A percentile compares a stretch with the other conserved stretches of the same genome.
Evolutionary conservation across 2,797 vertebrate species (phyloP).

Genomic region (Sciurus vulgaris): DNA sequence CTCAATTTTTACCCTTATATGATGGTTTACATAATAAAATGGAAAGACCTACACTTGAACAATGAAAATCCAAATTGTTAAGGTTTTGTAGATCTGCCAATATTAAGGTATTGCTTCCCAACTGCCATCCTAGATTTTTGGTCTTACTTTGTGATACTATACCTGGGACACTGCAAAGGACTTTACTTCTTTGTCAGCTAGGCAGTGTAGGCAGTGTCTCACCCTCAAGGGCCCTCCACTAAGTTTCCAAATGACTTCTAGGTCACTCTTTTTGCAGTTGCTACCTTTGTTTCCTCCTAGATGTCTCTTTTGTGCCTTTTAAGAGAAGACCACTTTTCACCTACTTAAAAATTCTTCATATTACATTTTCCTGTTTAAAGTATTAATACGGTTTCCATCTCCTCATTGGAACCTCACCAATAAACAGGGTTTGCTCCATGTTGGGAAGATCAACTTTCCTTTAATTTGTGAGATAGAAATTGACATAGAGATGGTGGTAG

Average conservation of each 20-base stretch:
- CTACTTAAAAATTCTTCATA: background rate
- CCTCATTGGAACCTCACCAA: background rate
- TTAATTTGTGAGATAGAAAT: background rate
- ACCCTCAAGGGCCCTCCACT: background rate
- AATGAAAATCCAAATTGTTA: conserved; percentile 10
- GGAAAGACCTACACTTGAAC: conserved; percentile 13
- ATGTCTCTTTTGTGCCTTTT: background rate
- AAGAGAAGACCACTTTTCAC: background rate
- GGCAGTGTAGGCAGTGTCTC: background rate
- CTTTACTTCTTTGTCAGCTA: background rate
- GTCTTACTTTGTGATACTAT: background rate
- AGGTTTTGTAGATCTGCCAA: background rate
- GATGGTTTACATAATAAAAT: conserved; percentile 47
- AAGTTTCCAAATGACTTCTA: background rate
- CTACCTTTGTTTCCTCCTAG: background rate
- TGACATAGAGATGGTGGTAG: background rate
- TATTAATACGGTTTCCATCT: background rate
- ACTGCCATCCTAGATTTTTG: background rate
- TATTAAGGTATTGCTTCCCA: conserved; percentile 33
- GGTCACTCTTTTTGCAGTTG: background rate
- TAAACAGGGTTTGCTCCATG: background rate
- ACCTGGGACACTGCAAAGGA: background rate
- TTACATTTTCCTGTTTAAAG: background rate
- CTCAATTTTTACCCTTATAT: conserved; percentile 26
- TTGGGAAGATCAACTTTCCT: background rate